Evolutionary conservation across 1,140 invertebrate species (phyloP).

Genomic region (Andricus grossulariae): DNA sequence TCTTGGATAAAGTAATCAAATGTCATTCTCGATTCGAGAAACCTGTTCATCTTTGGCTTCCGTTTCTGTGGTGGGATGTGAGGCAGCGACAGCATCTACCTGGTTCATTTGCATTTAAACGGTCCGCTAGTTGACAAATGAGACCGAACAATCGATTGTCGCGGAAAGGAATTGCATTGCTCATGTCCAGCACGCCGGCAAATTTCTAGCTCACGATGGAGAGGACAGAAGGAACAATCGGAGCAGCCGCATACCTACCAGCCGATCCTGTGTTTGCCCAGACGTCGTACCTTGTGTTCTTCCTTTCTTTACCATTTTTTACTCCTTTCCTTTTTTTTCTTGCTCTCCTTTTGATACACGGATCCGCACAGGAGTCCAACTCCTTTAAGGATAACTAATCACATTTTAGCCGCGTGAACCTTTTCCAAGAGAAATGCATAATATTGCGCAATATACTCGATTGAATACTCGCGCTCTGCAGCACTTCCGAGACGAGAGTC

Average conservation of each 20-base stretch:
- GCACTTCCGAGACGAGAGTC: no score
- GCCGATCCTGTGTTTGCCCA: conserved; percentile 33
- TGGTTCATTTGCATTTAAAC: conserved; percentile 66
- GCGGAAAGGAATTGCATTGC: conserved; percentile 22
- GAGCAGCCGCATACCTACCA: conserved; percentile 27
- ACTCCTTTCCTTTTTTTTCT: conserved; percentile 3
- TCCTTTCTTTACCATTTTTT: conserved; percentile 33
- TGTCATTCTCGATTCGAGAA: neutral
- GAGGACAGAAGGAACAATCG: conserved; percentile 42
- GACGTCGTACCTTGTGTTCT: conserved; percentile 47
- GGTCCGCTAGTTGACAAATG: conserved; percentile 62
- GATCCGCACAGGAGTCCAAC: neutral
- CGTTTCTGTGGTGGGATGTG: neutral
- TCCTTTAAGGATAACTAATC: neutral
- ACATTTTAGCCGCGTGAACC: no score
- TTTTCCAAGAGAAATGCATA: no score
- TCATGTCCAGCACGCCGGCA: conserved; percentile 31
- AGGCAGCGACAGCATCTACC: neutral
- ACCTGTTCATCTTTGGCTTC: neutral
- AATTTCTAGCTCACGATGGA: conserved; percentile 45
- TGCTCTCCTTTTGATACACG: neutral
- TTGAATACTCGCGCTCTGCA: no score
- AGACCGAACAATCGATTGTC: conserved; percentile 67
- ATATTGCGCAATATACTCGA: no score
- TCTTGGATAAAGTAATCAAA: conserved; percentile 20